Base-by-base conservation (phyloP, 2,113 vertebrate species). In the Limanda limanda region DNA sequence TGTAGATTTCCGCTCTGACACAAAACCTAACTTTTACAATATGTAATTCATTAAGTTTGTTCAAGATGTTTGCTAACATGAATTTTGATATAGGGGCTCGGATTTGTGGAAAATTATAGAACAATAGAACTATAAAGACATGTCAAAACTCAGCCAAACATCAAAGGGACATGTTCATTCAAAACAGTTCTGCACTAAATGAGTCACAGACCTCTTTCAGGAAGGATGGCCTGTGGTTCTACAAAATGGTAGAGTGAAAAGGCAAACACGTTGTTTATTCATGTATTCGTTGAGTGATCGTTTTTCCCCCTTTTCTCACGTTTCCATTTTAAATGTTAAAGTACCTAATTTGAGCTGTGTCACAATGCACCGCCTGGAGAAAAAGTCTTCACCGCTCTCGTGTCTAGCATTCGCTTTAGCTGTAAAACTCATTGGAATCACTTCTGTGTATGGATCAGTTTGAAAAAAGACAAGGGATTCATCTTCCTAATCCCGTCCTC, bases 221-320 rank as follows among this genome's bases (percentile, higher is more conserved):
- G 71, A 77, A 83, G 72, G 78, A 83, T 58, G 78, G 83, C 73
- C 78, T 66, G 76, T 68, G 78, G 82, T 86, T 92, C 80, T 45
- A 75, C 58, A 20, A 93, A 91, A 82, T 87, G 81, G 88, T 91
- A 88, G 84, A 85, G 52, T 42, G 82, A 78, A 84, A 85, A 92
- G 58, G 70, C 85, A 83, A 92, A 89, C 78, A 84, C 82, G 7
- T 31, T 31, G 31, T 31, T 31, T 31, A 31, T 31, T 31, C 31
- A 31, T 31, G 31, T 31, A 6, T 31, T 31, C 6, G 7, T 31
- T 31, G 6, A 5, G 31, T 31, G 31, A 31, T 31, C 6, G 31
- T 31, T 31, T 31, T 31, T 31, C 1, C 31, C 31, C 31, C 31
- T 31, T 31, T 31, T 31, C 5, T 31, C 31, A 31, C 6, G 31